phyloP scores from a whole-genome alignment of 2,888 invertebrate genomes.

The Ephialtes manifestator region DNA sequence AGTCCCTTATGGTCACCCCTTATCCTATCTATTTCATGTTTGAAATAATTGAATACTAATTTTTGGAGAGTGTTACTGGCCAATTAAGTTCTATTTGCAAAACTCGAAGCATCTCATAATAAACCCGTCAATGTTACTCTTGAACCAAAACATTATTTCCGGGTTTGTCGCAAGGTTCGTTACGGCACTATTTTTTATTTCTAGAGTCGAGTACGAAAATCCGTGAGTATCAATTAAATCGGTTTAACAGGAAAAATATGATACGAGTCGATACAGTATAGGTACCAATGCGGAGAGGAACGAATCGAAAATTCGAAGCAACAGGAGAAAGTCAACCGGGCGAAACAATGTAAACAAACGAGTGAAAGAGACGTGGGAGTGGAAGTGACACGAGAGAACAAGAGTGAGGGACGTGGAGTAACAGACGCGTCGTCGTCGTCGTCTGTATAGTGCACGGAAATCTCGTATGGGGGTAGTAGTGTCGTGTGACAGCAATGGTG shows the following conservation, averaged over 20 bases:
- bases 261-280: not conserved
- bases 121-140: not conserved
- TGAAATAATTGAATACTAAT: no score
- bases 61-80: no score
- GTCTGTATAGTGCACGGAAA: not conserved
- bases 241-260: not conserved
- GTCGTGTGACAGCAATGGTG: not conserved
- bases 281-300: not conserved
- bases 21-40: no score
- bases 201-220: not conserved
- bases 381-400: conserved; percentile 18
- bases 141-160: not conserved
- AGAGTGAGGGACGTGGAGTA: not conserved
- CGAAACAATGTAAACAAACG: conserved; percentile 53
- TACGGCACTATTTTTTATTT: not conserved
- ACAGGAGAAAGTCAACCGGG: conserved; percentile 55
- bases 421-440: conserved; percentile 2
- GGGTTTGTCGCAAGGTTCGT: not conserved
- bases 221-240: conserved; percentile 10
- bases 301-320: conserved; percentile 43
- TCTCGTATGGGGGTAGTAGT: not conserved
- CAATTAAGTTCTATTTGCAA: not conserved
- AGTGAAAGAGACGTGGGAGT: conserved; percentile 5
- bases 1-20: no score
- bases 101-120: not conserved